phyloP scores from a whole-genome alignment of 2,797 vertebrate species.

The Acrocephalus scirpaceus region DNA sequence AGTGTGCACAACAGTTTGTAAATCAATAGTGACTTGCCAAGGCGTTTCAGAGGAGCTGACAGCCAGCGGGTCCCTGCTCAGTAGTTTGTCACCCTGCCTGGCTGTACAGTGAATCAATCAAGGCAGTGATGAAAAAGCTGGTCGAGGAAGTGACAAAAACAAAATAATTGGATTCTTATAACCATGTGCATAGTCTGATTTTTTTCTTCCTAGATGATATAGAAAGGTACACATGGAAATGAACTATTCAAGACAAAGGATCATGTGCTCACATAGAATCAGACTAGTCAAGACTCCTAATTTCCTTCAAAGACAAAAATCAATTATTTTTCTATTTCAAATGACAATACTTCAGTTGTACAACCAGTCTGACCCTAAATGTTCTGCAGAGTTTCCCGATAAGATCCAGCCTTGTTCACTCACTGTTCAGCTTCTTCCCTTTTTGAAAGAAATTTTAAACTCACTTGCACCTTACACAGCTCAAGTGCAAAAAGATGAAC shows the following conservation, averaged over 20 bases:
- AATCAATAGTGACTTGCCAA: background rate
- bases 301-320: background rate
- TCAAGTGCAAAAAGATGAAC: background rate
- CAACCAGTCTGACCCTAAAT: background rate
- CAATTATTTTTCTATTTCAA: background rate
- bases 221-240: background rate
- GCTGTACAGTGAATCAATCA: background rate
- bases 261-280: rapidly evolving
- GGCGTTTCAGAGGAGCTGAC: background rate
- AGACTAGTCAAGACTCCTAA: background rate
- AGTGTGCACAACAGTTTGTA: background rate
- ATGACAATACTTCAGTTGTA: background rate
- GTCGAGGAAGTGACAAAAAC: background rate
- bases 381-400: background rate
- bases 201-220: background rate
- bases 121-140: background rate
- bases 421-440: background rate
- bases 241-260: background rate
- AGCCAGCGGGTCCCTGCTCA: background rate
- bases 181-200: rapidly evolving
- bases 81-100: background rate
- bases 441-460: background rate
- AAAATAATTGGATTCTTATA: background rate
- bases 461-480: background rate
- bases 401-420: background rate